Evolutionary conservation across 2,797 vertebrate genomes (phyloP).

Genomic region (Poecilia velifera): DNA sequence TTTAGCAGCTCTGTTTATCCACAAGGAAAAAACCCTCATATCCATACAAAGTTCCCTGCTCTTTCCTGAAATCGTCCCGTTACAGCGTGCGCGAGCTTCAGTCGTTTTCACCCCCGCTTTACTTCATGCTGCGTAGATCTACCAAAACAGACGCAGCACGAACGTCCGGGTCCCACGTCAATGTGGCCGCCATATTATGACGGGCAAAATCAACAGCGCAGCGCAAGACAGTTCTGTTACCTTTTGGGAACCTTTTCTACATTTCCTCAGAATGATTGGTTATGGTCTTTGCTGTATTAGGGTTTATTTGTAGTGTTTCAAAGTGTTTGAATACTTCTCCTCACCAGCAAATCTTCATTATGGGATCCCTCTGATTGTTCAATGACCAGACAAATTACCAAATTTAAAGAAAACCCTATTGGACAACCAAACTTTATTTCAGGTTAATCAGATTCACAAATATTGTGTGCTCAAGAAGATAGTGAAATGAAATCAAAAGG

Average conservation of each 20-base stretch:
- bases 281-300: neutral
- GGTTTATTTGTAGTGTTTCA: neutral
- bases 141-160: neutral
- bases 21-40: constrained; percentile 23
- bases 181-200: neutral
- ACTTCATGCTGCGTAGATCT: constrained; percentile 18
- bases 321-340: neutral
- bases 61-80: constrained; percentile 35
- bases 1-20: neutral
- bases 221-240: neutral
- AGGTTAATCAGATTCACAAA: neutral
- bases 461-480: neutral
- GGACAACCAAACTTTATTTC: neutral
- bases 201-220: neutral
- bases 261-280: neutral
- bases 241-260: neutral
- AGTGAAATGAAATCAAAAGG: neutral
- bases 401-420: neutral
- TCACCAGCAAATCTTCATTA: neutral
- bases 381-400: neutral
- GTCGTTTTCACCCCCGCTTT: constrained; percentile 49
- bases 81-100: constrained; percentile 45
- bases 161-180: neutral
- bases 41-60: constrained; percentile 48
- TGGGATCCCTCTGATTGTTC: neutral